phyloP scores from a whole-genome alignment of 2,888 invertebrate genomes.

The Myathropa florea region DNA sequence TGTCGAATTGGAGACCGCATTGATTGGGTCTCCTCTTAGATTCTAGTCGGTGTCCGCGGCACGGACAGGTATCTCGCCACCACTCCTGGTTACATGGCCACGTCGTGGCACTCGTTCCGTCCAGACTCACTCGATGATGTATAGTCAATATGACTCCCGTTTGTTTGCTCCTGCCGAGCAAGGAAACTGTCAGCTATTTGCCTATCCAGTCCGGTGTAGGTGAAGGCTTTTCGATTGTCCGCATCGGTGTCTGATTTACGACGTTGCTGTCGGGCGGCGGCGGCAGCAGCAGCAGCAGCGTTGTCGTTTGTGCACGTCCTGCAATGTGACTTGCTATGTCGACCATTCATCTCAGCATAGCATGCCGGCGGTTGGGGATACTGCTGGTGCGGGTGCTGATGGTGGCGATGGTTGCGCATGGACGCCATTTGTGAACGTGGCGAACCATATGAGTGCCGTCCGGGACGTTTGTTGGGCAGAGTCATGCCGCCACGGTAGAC shows the following conservation, averaged over 20 bases:
- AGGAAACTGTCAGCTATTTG: constrained; percentile 79
- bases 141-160: constrained; percentile 78
- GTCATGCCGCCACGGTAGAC: constrained; percentile 76
- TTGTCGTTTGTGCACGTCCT: constrained; percentile 71
- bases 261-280: constrained; percentile 77
- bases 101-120: constrained; percentile 76
- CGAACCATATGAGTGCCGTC: constrained; percentile 75
- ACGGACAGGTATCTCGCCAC: neutral
- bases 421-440: constrained; percentile 73
- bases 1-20: constrained; percentile 49
- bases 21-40: constrained; percentile 34
- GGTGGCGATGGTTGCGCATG: constrained; percentile 38
- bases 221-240: constrained; percentile 76
- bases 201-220: constrained; percentile 79
- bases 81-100: constrained; percentile 75
- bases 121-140: constrained; percentile 74
- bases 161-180: constrained; percentile 78
- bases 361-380: constrained; percentile 74
- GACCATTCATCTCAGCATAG: constrained; percentile 75
- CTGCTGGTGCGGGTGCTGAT: constrained; percentile 18
- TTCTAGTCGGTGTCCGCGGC: constrained; percentile 10
- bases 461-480: constrained; percentile 75
- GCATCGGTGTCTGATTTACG: constrained; percentile 79
- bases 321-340: constrained; percentile 73
- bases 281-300: neutral